Conservation (phyloP, 2,888 invertebrate species). For the Machimus rusticus region DNA sequence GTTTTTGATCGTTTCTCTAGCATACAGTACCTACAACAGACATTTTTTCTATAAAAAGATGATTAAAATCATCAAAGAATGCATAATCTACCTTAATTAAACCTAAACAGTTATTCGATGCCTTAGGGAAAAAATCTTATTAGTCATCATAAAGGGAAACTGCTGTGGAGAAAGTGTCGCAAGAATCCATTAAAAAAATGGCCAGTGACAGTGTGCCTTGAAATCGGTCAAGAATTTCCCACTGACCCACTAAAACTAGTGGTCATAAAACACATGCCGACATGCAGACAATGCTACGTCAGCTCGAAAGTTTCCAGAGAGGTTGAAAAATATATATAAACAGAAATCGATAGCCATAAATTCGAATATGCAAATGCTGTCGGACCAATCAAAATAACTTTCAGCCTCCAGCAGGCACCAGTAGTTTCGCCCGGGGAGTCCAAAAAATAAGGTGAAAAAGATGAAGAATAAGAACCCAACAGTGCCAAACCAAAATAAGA, state of each 20-base stretch:
- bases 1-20: too few species aligned
- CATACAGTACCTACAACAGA: too few species aligned
- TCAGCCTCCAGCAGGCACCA: not conserved
- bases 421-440: not conserved
- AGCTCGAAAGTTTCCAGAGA: not conserved
- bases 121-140: not conserved
- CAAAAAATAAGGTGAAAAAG: not conserved
- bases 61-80: too few species aligned
- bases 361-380: not conserved
- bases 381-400: constrained; percentile 15
- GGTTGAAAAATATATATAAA: not conserved
- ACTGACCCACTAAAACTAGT: not conserved
- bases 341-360: not conserved
- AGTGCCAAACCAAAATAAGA: not conserved
- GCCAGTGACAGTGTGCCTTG: not conserved
- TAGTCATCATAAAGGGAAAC: not conserved
- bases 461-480: not conserved
- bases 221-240: not conserved
- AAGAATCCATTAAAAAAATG: not conserved
- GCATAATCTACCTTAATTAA: not conserved
- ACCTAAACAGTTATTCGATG: not conserved
- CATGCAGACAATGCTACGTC: not conserved
- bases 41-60: too few species aligned
- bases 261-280: not conserved
- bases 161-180: not conserved